Evolutionary conservation across 2,888 invertebrate genomes (phyloP).

Genomic region (Dicranocentrus wangi): DNA sequence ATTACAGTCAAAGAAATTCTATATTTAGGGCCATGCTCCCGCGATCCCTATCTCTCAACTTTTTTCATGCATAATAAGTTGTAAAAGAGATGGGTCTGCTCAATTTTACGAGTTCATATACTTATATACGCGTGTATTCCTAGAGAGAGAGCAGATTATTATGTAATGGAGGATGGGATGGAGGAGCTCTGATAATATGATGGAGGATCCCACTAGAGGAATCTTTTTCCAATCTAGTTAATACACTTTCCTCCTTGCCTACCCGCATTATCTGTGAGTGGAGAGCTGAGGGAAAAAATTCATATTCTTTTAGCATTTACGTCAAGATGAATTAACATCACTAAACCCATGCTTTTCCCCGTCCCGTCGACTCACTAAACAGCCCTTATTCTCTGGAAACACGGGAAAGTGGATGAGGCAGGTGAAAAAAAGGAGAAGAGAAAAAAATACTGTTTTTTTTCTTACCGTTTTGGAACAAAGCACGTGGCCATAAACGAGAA

Average conservation of each 20-base stretch:
- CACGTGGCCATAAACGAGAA: slow-evolving; percentile 38
- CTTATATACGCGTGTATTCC: too few species aligned
- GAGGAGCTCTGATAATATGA: neutral
- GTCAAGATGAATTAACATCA: slow-evolving; percentile 18
- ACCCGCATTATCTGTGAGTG: neutral
- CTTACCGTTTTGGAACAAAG: slow-evolving; percentile 38
- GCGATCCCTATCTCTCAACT: neutral
- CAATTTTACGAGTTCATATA: slow-evolving; percentile 29
- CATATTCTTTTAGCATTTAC: neutral
- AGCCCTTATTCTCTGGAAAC: too few species aligned
- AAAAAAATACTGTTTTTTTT: slow-evolving; percentile 9
- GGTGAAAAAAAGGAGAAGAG: neutral
- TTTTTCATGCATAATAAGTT: slow-evolving; percentile 50
- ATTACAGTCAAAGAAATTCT: slow-evolving; percentile 40
- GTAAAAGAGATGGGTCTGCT: slow-evolving; percentile 3
- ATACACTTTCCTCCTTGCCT: neutral
- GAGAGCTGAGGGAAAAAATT: slow-evolving; percentile 1
- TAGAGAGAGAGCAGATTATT: too few species aligned
- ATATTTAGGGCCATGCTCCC: slow-evolving; percentile 27
- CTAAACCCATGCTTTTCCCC: neutral
- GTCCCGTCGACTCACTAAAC: too few species aligned
- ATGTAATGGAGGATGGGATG: too few species aligned
- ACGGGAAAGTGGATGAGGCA: too few species aligned
- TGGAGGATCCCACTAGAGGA: slow-evolving; percentile 10
- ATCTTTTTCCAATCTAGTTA: slow-evolving; percentile 16